These are phyloP conservation scores for Otis tarda DNA, from an alignment of 2,113 vertebrate genomes.

Conservation along the genomic window DNA sequence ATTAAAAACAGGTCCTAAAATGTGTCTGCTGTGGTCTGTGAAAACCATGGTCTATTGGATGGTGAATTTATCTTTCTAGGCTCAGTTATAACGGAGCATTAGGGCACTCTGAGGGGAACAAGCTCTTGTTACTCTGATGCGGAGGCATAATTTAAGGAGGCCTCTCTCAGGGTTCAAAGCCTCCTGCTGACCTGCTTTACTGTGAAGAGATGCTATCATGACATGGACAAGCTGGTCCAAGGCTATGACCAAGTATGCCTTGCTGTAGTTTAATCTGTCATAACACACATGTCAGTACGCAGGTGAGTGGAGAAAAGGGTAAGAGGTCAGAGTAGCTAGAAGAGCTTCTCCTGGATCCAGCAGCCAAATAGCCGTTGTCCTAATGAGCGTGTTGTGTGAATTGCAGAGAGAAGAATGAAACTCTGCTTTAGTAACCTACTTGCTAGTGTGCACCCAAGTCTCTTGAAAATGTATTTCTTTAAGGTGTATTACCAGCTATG, in stretches of 20 bases:
- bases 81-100: neutral
- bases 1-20: neutral
- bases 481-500: neutral
- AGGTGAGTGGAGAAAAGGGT: neutral
- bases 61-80: constrained; percentile 9
- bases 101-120: neutral
- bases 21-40: constrained; percentile 7
- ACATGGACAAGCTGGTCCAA: neutral
- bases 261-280: neutral
- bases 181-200: neutral
- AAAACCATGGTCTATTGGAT: neutral
- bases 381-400: neutral
- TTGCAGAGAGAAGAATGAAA: neutral
- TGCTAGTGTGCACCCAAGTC: neutral
- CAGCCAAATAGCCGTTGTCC: neutral
- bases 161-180: neutral
- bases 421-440: neutral
- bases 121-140: neutral
- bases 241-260: neutral
- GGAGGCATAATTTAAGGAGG: neutral
- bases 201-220: neutral
- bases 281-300: neutral
- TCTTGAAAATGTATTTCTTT: neutral
- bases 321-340: neutral
- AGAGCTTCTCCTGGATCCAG: neutral